phyloP scores from a whole-genome alignment of 1,140 invertebrate genomes.

The Gyrodactylus salaris region DNA sequence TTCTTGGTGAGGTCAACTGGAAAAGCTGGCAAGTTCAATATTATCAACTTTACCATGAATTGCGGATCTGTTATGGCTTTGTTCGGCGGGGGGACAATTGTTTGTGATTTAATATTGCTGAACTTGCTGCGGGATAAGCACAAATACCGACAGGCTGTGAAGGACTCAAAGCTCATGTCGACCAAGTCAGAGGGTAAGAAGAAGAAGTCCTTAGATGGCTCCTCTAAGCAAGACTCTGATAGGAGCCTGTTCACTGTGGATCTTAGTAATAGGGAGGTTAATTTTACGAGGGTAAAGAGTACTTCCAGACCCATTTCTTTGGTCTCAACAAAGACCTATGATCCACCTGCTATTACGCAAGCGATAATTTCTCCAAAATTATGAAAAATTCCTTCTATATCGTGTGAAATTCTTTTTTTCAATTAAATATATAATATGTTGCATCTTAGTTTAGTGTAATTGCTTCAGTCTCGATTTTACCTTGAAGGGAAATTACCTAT shows the following conservation, averaged over 20 bases:
- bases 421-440: no score
- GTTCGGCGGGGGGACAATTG: constrained; percentile 20
- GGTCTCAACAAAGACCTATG: not conserved
- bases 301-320: not conserved
- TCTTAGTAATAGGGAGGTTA: not conserved
- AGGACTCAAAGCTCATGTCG: not conserved
- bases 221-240: not conserved
- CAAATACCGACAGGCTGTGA: not conserved
- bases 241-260: not conserved
- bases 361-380: not conserved
- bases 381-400: no score
- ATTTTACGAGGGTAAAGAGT: not conserved
- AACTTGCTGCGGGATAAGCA: constrained; percentile 19
- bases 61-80: constrained; percentile 25
- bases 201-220: not conserved
- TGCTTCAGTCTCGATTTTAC: no score
- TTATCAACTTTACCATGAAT: constrained; percentile 22
- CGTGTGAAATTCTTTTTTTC: no score
- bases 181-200: not conserved
- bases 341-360: not conserved
- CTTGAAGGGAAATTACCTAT: no score
- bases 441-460: no score
- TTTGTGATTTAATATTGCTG: constrained; percentile 23
- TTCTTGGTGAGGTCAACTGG: constrained; percentile 24
- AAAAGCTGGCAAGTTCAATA: constrained; percentile 22